These are phyloP conservation scores for Protobothrops mucrosquamatus DNA, from an alignment of 2,113 vertebrate species.

Conservation along the genomic window DNA sequence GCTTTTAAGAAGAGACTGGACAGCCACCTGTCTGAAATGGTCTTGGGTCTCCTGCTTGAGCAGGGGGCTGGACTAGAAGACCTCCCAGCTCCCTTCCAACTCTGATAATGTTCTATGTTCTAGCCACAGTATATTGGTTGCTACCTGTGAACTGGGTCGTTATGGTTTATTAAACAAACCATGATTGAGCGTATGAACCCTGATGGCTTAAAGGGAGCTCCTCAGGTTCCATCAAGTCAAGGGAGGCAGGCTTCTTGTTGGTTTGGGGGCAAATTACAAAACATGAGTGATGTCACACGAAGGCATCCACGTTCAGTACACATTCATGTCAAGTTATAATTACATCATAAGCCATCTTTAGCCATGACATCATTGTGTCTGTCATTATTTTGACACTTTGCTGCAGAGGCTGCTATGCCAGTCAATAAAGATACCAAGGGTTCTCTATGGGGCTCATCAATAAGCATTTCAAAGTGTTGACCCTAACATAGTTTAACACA, in stretches of 20 bases:
- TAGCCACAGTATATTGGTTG: neutral
- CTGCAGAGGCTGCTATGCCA: neutral
- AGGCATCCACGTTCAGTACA: neutral
- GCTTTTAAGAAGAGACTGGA: no score
- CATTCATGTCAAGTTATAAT: neutral
- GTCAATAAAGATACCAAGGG: neutral
- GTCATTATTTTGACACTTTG: neutral
- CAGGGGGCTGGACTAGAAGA: no score
- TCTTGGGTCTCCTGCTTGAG: no score
- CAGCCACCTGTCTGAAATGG: no score
- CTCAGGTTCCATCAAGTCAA: neutral
- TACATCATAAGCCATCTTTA: neutral
- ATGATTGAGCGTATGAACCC: neutral
- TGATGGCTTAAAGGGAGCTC: no score
- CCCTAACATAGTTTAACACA: neutral
- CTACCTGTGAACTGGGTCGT: neutral
- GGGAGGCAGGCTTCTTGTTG: neutral
- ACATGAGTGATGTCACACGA: neutral
- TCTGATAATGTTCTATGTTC: no score
- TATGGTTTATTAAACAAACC: neutral
- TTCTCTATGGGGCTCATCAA: neutral
- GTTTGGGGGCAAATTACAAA: neutral
- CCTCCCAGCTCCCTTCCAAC: no score
- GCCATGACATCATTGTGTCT: neutral
- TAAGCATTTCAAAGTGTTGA: neutral